Evolutionary conservation across 2,888 invertebrate species (phyloP), one percentile per base, ranked within the genome.

Genomic region (Caenorhabditis zanzibari): DNA sequence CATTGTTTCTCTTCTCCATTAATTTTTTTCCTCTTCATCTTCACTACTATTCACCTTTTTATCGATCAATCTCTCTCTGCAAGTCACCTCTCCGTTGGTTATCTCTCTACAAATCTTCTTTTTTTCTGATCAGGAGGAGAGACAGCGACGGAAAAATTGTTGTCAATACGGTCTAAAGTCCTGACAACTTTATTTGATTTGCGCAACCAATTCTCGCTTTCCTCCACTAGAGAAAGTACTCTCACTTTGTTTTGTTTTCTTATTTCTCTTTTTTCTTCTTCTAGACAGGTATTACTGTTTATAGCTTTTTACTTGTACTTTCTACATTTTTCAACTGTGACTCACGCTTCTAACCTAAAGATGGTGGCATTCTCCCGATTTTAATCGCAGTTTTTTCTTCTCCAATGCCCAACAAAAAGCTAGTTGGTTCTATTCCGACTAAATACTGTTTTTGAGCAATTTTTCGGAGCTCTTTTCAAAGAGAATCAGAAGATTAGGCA

Each of bases 141-240:
- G n/a, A 19, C 12, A 24, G 16, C 19, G 24, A 35, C 22, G 16
- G 19, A 38, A 63, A 73, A 54, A 38, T 44, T 49, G n/a, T n/a
- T n/a, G 61, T 59, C 35, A 63, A 73, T 63, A 73, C 63, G 26
- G 71, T 28, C 41, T 35, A 69, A 54, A 54, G 28, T 61, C 26
- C 22, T 52, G 72, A 73, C 47, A 73, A 73, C 47, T 66, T 41
- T 75, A 35, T 72, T 72, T 72, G 56, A 49, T 66, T 75, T 66
- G 75, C 75, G 66, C 75, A 38, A 41, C 58, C 14, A 66, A 49
- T 75, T 64, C 75, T 66, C 75, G 66, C 75, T 59, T 26, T 56
- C 22, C 44, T 47, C 22, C 52, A 61, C 44, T 22, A 44, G 63
- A 49, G 26, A 35, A 59, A 32, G 47, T 56, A 56, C 41, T 72